These are phyloP conservation scores for Thumatha senex DNA, from an alignment of 2,888 invertebrate genomes.

Conservation along the genomic window DNA sequence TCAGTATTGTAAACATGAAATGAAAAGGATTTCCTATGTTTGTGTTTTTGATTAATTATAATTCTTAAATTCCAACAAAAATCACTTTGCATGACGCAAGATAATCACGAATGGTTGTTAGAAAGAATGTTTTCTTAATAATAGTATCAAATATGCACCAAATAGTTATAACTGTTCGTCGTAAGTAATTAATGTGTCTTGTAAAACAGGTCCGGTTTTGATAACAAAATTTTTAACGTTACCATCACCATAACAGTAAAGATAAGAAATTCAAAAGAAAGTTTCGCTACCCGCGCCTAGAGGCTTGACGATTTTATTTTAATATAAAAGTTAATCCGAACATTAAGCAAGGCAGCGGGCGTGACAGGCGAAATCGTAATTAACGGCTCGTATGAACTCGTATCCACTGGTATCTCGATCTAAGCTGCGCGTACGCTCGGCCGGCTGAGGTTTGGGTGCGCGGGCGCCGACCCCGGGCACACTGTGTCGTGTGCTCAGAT, in stretches of 20 bases:
- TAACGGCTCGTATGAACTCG: slow-evolving; percentile 56
- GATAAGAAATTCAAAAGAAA: slow-evolving; percentile 35
- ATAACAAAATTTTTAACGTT: slow-evolving; percentile 9
- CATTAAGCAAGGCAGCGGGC: slow-evolving; percentile 75
- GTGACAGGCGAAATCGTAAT: slow-evolving; percentile 79
- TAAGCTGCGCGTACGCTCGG: slow-evolving; percentile 38
- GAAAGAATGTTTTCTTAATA: neutral
- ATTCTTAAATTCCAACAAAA: neutral
- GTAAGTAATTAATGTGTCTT: slow-evolving; percentile 6
- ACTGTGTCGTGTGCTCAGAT: slow-evolving; percentile 23
- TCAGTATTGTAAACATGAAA: neutral
- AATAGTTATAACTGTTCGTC: neutral
- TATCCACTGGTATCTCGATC: slow-evolving; percentile 42
- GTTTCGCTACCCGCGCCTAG: slow-evolving; percentile 25
- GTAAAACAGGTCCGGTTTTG: neutral
- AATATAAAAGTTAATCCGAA: slow-evolving; percentile 64
- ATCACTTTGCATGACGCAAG: neutral
- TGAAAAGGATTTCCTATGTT: neutral
- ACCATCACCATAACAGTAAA: slow-evolving; percentile 8
- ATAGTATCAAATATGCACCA: neutral
- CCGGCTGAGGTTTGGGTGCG: slow-evolving; percentile 34
- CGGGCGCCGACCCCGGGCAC: slow-evolving; percentile 50
- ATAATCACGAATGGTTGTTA: neutral
- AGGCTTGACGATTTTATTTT: slow-evolving; percentile 48
- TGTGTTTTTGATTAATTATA: neutral